These are phyloP conservation scores for Xestoiulus laeticollis DNA, from an alignment of 2,888 invertebrate genomes.

Conservation along the genomic window DNA sequence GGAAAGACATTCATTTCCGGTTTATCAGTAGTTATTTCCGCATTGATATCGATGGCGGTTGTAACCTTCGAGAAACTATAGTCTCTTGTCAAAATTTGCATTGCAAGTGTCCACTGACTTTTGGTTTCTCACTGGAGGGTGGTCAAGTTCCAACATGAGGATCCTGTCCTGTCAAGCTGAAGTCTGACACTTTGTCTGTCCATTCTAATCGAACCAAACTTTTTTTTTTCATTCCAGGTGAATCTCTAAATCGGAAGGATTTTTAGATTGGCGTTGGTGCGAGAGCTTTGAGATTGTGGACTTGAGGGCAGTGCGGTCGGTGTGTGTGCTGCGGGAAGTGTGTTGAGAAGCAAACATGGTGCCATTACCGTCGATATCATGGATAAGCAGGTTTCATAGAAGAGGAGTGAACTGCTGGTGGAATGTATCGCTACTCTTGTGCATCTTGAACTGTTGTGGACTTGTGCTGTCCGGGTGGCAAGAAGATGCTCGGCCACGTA, in stretches of 20 bases:
- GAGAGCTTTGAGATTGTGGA: neutral
- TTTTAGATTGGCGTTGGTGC: neutral
- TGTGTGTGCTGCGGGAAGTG: conserved; percentile 22
- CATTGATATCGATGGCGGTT: neutral
- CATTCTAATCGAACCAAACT: neutral
- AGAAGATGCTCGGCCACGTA: conserved; percentile 54
- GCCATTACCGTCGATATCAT: conserved; percentile 34
- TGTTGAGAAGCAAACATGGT: conserved; percentile 27
- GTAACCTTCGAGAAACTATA: conserved; percentile 5
- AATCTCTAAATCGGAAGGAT: neutral
- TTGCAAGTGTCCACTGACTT: neutral
- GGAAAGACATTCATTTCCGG: conserved; percentile 35
- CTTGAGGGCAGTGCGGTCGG: neutral
- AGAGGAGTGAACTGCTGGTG: conserved; percentile 45
- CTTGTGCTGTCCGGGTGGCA: conserved; percentile 53
- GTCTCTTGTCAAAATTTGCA: neutral
- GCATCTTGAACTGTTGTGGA: conserved; percentile 49
- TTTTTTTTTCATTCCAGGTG: neutral
- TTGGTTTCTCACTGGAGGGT: no score
- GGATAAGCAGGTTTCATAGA: conserved; percentile 47
- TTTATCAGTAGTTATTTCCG: conserved; percentile 11
- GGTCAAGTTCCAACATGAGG: neutral
- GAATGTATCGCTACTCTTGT: conserved; percentile 42
- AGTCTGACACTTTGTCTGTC: neutral
- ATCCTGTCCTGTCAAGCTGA: neutral